A percentile compares a stretch with the other conserved stretches of the same genome.
phyloP scores from a whole-genome alignment of 2,888 invertebrate genomes.

The Watsonalla cultraria region DNA sequence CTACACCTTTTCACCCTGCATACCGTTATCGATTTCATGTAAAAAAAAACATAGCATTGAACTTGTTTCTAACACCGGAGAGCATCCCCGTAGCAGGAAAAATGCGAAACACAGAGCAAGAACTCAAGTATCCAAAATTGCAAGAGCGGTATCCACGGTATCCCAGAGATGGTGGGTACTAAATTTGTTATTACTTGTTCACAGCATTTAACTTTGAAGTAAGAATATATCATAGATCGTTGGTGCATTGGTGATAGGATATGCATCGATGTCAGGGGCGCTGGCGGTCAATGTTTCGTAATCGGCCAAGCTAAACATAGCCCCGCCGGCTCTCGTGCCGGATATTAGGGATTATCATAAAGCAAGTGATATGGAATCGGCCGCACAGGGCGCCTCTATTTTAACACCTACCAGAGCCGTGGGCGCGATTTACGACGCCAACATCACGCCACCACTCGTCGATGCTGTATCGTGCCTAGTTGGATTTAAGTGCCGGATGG shows the following conservation, averaged over 20 bases:
- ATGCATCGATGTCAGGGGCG: background rate
- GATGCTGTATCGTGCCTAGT: constrained; percentile 36
- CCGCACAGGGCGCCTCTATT: constrained; percentile 74
- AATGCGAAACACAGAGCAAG: background rate
- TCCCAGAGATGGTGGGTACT: too few species aligned
- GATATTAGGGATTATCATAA: constrained; percentile 78
- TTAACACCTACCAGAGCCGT: constrained; percentile 71
- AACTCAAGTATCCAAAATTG: background rate
- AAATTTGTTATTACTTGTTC: too few species aligned
- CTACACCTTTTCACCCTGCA: too few species aligned
- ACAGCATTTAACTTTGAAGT: background rate
- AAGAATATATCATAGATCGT: background rate
- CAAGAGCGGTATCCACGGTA: too few species aligned
- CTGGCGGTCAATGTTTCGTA: constrained; percentile 39
- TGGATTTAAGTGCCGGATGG: constrained; percentile 40
- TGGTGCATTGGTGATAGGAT: background rate
- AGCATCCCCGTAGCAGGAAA: background rate
- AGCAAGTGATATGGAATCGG: constrained; percentile 69
- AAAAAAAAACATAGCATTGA: too few species aligned
- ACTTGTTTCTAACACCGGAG: too few species aligned
- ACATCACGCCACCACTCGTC: constrained; percentile 34
- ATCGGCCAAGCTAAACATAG: constrained; percentile 58
- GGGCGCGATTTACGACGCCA: constrained; percentile 70
- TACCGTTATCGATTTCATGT: too few species aligned
- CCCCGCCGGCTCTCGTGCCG: constrained; percentile 49